Percentiles rank a stretch among this genome's conserved stretches.
These are phyloP conservation scores for Rattus rattus DNA, from an alignment of 2,113 vertebrate species.

Conservation along the genomic window DNA sequence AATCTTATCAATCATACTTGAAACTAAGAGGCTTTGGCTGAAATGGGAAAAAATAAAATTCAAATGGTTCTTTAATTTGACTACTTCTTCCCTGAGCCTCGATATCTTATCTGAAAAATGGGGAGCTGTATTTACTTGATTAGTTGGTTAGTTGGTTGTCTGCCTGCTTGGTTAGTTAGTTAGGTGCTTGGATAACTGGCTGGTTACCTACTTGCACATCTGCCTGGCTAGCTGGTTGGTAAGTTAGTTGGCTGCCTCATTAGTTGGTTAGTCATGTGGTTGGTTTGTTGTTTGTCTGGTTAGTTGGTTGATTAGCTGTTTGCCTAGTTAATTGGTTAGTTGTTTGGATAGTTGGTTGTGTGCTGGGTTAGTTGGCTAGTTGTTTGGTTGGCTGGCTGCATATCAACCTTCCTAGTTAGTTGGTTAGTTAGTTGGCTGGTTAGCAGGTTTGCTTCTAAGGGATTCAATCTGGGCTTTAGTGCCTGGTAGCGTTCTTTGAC, in stretches of 20 bases:
- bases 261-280: too few relatives aligned
- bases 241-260: background rate
- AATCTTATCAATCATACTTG: background rate
- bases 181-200: background rate
- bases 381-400: background rate
- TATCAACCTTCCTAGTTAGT: background rate
- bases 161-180: background rate
- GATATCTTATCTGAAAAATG: background rate
- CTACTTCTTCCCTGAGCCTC: background rate
- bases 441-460: background rate
- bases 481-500: background rate
- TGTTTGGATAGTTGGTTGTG: background rate
- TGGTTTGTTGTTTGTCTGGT: background rate
- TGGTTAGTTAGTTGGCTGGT: background rate
- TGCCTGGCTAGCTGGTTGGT: background rate
- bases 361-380: background rate
- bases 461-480: background rate
- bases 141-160: background rate
- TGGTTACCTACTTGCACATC: background rate
- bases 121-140: background rate
- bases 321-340: background rate
- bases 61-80: constrained; percentile 24
- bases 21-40: background rate
- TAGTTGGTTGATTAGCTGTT: background rate
- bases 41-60: background rate